A percentile compares a stretch with the other conserved stretches of the same genome.
phyloP scores from a whole-genome alignment of 2,113 vertebrate species.

The Gadus macrocephalus region DNA sequence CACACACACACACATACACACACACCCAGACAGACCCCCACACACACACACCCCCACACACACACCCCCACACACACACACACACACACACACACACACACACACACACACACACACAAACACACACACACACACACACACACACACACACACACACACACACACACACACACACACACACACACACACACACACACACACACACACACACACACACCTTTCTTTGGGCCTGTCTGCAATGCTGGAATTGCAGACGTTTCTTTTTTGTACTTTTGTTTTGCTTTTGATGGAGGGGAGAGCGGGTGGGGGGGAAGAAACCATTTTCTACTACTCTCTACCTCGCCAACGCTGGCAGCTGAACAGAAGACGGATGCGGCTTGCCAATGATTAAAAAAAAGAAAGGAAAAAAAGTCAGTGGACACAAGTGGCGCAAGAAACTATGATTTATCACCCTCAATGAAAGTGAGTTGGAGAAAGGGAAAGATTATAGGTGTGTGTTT shows the following conservation, averaged over 20 bases:
- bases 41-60: no score
- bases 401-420: conserved; percentile 21
- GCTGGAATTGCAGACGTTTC: conserved; percentile 8
- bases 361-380: conserved; percentile 1
- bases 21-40: no score
- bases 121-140: not conserved
- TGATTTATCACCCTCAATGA: conserved; percentile 47
- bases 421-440: conserved; percentile 21
- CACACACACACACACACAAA: not conserved
- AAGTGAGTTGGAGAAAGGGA: conserved; percentile 9
- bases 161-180: conserved; percentile 1
- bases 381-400: conserved; percentile 28
- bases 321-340: not conserved
- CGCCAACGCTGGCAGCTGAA: not conserved
- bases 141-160: not conserved
- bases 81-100: no score
- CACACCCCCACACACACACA: no score
- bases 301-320: not conserved
- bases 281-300: no score
- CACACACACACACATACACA: no score
- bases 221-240: not conserved
- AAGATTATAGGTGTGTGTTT: no score
- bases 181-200: not conserved
- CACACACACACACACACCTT: not conserved
- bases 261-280: no score